Evolutionary conservation across 2,113 vertebrate species (phyloP).

Genomic region (Pterocles orientalis): DNA sequence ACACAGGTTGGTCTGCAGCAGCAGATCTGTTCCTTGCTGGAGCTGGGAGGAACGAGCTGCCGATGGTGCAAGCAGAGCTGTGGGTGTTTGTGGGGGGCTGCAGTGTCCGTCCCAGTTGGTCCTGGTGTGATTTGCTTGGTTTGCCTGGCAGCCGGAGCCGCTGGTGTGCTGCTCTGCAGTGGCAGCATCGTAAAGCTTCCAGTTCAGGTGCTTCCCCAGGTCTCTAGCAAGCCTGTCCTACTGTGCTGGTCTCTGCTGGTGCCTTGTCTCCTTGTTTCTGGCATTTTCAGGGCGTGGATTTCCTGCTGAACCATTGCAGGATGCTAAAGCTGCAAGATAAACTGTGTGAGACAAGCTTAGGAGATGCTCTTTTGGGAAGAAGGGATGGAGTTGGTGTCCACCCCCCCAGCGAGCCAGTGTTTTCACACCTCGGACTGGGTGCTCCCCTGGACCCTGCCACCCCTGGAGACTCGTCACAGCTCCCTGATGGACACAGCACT

Average conservation of each 20-base stretch:
- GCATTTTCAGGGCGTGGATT: background rate
- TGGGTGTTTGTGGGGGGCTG: background rate
- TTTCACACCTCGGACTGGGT: background rate
- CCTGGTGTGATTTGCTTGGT: background rate
- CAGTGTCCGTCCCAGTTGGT: background rate
- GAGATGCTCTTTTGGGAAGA: background rate
- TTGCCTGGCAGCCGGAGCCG: background rate
- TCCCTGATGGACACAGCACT: background rate
- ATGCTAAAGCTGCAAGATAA: background rate
- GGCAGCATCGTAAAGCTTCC: background rate
- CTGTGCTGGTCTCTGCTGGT: background rate
- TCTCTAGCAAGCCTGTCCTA: background rate
- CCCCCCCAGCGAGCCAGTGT: fast-evolving
- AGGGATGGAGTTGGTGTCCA: background rate
- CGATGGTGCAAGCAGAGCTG: background rate
- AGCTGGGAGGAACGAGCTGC: background rate
- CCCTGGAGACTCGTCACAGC: background rate
- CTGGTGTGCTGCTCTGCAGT: background rate
- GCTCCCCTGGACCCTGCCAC: background rate
- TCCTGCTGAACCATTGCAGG: background rate
- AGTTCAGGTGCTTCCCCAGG: background rate
- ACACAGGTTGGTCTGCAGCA: background rate
- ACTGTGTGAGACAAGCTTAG: background rate
- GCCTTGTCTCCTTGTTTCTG: background rate
- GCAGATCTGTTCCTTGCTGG: background rate